Conservation (phyloP, 2,888 invertebrate genomes). For the Agriopis aurantiaria region DNA sequence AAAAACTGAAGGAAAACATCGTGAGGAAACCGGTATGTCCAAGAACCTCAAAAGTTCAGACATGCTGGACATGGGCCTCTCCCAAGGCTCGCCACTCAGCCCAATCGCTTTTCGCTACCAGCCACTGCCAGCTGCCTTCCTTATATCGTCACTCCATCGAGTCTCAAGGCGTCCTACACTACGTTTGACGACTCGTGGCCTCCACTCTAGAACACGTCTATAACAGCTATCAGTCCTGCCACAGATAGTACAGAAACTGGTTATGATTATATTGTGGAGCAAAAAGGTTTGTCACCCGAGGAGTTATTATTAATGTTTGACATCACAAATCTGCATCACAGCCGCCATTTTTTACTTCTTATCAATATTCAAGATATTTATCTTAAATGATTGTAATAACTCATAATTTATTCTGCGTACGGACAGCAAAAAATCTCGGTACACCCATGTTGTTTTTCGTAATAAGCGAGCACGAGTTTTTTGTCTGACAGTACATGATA, state of each 20-base stretch:
- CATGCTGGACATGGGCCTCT: no score
- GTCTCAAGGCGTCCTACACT: no score
- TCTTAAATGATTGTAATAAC: constrained; percentile 81
- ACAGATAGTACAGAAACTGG: not conserved
- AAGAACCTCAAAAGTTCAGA: no score
- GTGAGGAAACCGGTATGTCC: no score
- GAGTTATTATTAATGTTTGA: constrained; percentile 24
- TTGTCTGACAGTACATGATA: constrained; percentile 52
- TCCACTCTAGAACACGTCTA: no score
- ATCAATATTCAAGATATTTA: constrained; percentile 73
- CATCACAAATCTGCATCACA: constrained; percentile 23
- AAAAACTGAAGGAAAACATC: no score
- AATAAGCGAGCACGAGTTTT: constrained; percentile 50
- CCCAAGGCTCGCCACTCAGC: no score
- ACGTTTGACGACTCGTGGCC: no score
- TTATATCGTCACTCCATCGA: no score
- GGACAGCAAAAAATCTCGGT: constrained; percentile 63
- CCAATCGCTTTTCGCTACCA: no score
- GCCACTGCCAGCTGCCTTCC: no score
- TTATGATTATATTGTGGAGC: not conserved
- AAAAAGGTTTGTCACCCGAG: constrained; percentile 24
- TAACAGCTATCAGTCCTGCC: no score
- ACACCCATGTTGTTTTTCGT: constrained; percentile 42
- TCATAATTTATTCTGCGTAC: constrained; percentile 73
- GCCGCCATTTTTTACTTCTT: constrained; percentile 54